phyloP scores from a whole-genome alignment of 2,113 vertebrate genomes.

The Podarcis raffonei region DNA sequence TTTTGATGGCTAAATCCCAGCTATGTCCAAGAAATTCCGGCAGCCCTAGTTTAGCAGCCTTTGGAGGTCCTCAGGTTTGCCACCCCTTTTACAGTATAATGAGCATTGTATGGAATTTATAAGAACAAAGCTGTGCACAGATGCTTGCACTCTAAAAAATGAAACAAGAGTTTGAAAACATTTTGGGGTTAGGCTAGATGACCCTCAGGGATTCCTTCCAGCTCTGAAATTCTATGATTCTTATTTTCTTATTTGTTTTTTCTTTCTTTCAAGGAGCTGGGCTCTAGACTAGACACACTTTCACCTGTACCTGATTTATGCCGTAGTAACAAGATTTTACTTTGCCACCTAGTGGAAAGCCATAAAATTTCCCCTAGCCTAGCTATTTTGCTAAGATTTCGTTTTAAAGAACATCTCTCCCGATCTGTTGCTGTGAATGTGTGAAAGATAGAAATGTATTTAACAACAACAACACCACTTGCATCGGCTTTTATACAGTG shows the following conservation, averaged over 20 bases:
- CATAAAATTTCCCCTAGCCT: background rate
- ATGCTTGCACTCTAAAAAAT: background rate
- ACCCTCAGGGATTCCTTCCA: no score
- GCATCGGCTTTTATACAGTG: background rate
- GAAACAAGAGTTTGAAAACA: background rate
- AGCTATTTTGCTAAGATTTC: background rate
- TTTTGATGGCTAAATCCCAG: no score
- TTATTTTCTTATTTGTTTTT: background rate
- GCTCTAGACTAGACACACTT: background rate
- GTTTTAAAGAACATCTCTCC: background rate
- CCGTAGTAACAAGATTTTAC: background rate
- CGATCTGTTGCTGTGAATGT: no score
- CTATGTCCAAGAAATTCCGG: no score
- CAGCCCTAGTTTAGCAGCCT: no score
- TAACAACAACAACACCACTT: no score
- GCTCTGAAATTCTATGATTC: no score
- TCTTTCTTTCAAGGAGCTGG: background rate
- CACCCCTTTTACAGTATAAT: no score
- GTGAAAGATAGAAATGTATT: background rate
- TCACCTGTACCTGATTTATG: background rate
- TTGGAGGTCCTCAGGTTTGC: no score
- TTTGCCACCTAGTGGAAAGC: conserved; percentile 1
- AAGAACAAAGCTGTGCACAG: background rate
- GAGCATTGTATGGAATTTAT: background rate
- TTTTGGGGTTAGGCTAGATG: no score